phyloP scores from a whole-genome alignment of 1,140 invertebrate genomes.

The Homalodisca vitripennis region DNA sequence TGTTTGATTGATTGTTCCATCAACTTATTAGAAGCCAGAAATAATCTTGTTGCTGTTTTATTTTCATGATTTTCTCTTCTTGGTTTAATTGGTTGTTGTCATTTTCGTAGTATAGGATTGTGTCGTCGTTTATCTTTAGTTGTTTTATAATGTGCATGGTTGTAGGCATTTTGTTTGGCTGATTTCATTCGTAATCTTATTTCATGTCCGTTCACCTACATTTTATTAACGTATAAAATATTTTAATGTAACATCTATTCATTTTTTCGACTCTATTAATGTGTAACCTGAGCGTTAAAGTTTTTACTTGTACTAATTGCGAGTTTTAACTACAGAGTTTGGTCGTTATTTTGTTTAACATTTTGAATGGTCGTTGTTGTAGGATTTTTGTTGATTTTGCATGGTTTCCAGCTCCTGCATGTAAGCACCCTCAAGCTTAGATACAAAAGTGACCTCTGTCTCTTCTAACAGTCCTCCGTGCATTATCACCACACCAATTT shows the following conservation, averaged over 20 bases:
- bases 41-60: constrained; percentile 30
- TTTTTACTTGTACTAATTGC: not conserved
- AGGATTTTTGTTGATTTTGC: constrained; percentile 10
- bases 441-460: constrained; percentile 14
- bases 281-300: not conserved
- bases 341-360: not conserved
- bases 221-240: not conserved
- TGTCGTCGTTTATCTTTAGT: constrained; percentile 29
- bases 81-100: constrained; percentile 28
- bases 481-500: constrained; percentile 2
- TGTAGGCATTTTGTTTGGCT: constrained; percentile 22
- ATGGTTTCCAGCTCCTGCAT: constrained; percentile 15
- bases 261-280: not conserved
- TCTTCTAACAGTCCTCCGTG: constrained; percentile 4
- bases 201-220: not conserved
- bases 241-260: not conserved
- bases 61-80: constrained; percentile 34
- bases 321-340: not conserved
- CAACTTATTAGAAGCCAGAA: constrained; percentile 24
- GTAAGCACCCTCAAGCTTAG: constrained; percentile 10
- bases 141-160: constrained; percentile 8
- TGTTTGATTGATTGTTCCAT: constrained; percentile 38
- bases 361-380: not conserved
- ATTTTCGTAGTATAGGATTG: constrained; percentile 29
- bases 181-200: not conserved